Evolutionary conservation across 2,797 vertebrate genomes (phyloP).

Genomic region (Anguilla anguilla): DNA sequence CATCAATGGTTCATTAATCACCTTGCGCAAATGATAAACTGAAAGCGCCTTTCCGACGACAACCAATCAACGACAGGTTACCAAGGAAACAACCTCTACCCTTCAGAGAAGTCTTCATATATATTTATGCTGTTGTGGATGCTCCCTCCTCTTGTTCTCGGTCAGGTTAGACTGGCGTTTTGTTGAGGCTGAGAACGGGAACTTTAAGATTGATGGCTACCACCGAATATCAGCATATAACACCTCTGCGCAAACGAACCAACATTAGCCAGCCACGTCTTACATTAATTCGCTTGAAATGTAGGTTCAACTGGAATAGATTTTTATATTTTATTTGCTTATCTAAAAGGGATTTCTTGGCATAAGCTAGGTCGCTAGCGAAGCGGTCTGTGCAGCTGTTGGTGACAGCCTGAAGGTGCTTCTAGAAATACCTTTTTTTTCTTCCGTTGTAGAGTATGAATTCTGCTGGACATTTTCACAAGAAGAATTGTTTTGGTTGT

Average conservation of each 20-base stretch:
- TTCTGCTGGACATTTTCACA: background rate
- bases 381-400: background rate
- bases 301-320: too few species aligned
- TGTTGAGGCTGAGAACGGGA: constrained; percentile 9
- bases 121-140: constrained; percentile 56
- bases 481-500: background rate
- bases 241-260: constrained; percentile 2
- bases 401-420: background rate
- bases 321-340: background rate
- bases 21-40: constrained; percentile 57
- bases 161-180: constrained; percentile 59
- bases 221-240: constrained; percentile 2
- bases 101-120: constrained; percentile 69
- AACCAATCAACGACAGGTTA: constrained; percentile 73
- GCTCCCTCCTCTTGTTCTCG: constrained; percentile 59
- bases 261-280: background rate
- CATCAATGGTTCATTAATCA: constrained; percentile 70
- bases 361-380: background rate
- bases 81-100: constrained; percentile 81
- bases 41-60: constrained; percentile 57
- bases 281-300: background rate
- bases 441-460: background rate
- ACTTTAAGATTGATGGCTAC: background rate
- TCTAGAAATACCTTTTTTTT: background rate
- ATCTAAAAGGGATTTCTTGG: background rate